Conservation (phyloP, 2,797 vertebrate species). For the Gymnoscopelus braueri region DNA sequence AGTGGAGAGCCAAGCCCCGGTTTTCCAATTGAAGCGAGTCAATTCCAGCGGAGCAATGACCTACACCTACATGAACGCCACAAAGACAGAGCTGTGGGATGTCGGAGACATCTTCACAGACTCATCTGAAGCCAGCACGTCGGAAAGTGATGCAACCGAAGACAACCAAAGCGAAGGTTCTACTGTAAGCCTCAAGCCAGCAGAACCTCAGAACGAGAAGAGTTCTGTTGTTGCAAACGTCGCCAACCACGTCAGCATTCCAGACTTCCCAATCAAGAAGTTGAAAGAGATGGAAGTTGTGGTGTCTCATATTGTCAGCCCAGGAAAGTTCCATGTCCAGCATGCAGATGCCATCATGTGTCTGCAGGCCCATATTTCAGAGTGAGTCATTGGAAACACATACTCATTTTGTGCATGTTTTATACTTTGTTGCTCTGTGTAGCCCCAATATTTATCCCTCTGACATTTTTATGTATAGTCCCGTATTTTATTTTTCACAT, state of each 20-base stretch:
- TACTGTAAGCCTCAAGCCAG: neutral
- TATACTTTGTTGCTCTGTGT: conserved; percentile 1
- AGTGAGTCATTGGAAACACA: conserved; percentile 63
- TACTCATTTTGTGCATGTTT: conserved; percentile 39
- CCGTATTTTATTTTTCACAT: too few species aligned
- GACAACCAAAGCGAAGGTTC: conserved; percentile 9
- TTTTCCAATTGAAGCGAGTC: conserved; percentile 70
- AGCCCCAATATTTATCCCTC: too few species aligned
- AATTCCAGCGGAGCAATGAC: conserved; percentile 48
- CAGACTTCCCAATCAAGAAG: conserved; percentile 69
- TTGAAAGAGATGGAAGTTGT: conserved; percentile 79
- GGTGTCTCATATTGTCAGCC: conserved; percentile 73
- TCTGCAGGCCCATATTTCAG: conserved; percentile 60
- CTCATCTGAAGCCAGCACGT: neutral
- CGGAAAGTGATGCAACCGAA: conserved; percentile 7
- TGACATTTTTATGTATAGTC: too few species aligned
- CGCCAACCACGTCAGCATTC: conserved; percentile 44
- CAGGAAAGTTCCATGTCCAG: conserved; percentile 79
- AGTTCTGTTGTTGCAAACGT: neutral
- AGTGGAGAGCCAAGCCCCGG: conserved; percentile 37
- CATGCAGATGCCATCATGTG: conserved; percentile 52
- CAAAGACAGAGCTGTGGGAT: conserved; percentile 82
- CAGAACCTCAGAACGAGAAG: conserved; percentile 10
- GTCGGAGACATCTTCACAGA: conserved; percentile 63
- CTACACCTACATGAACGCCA: conserved; percentile 74